A percentile compares a stretch with the other conserved stretches of the same genome.
Evolutionary conservation across 2,888 invertebrate genomes (phyloP).

Genomic region (Nomada lathburiana): DNA sequence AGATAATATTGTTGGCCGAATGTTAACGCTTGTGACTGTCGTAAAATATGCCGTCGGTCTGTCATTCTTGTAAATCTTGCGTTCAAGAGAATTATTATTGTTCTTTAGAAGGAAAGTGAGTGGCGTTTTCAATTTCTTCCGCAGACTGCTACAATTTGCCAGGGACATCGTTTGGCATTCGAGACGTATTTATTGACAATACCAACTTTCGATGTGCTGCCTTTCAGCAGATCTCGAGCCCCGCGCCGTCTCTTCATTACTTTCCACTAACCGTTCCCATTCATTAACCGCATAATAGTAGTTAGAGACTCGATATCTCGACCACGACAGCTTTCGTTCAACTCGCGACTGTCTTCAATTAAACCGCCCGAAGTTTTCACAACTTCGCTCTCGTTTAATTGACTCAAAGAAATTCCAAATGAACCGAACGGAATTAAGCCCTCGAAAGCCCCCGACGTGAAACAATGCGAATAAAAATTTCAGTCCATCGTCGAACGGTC

Average conservation of each 20-base stretch:
- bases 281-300: conserved; percentile 4
- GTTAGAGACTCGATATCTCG: conserved; percentile 6
- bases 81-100: too few species aligned
- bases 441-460: neutral
- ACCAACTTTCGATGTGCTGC: neutral
- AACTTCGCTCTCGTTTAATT: neutral
- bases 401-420: conserved; percentile 1
- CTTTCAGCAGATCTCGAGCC: neutral
- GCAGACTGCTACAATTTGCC: too few species aligned
- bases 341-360: conserved; percentile 15
- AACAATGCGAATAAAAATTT: neutral
- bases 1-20: too few species aligned
- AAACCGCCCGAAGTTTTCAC: conserved; percentile 3
- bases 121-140: too few species aligned
- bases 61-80: too few species aligned
- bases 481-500: neutral
- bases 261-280: conserved; percentile 11
- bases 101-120: too few species aligned
- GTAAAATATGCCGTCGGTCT: too few species aligned
- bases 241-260: neutral
- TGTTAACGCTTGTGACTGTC: too few species aligned
- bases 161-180: neutral
- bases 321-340: neutral
- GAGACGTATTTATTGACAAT: neutral
- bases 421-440: neutral